phyloP scores from a whole-genome alignment of 2,797 vertebrate genomes.

The Anabacerthia variegaticeps region DNA sequence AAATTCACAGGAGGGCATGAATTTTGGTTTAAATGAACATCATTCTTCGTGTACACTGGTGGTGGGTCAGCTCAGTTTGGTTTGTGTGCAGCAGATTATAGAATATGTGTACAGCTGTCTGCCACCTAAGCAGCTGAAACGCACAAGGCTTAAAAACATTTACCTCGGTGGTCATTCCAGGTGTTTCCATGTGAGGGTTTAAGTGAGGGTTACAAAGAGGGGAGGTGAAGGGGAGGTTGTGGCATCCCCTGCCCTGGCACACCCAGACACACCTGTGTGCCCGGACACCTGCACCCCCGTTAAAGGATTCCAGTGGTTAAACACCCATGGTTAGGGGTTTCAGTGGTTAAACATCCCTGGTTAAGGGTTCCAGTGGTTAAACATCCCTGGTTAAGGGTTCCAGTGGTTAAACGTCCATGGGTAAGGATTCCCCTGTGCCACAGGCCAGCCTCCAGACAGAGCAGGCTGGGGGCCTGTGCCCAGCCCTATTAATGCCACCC shows the following conservation, averaged over 20 bases:
- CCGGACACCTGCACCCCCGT: rapidly evolving
- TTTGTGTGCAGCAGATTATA: not conserved
- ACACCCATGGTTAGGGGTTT: rapidly evolving
- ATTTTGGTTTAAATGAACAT: not conserved
- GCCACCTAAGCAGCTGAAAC: not conserved
- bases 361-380: rapidly evolving
- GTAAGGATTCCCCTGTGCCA: too few species aligned
- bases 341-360: not conserved
- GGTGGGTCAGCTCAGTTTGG: not conserved
- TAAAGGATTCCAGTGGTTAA: too few species aligned
- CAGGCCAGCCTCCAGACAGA: not conserved
- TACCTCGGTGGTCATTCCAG: not conserved
- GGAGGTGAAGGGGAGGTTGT: rapidly evolving
- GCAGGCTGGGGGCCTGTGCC: not conserved
- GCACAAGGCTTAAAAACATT: not conserved
- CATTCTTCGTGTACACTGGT: not conserved
- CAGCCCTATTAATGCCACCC: rapidly evolving
- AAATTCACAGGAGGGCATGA: not conserved
- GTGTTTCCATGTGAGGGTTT: rapidly evolving
- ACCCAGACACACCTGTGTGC: rapidly evolving
- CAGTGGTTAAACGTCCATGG: not conserved
- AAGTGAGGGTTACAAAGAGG: not conserved
- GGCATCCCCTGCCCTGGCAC: not conserved
- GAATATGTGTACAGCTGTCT: not conserved
- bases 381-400: rapidly evolving